Evolutionary conservation across 2,888 invertebrate genomes (phyloP), one percentile per base, ranked within the genome.

Genomic region (Cyrtodaria siliqua): DNA sequence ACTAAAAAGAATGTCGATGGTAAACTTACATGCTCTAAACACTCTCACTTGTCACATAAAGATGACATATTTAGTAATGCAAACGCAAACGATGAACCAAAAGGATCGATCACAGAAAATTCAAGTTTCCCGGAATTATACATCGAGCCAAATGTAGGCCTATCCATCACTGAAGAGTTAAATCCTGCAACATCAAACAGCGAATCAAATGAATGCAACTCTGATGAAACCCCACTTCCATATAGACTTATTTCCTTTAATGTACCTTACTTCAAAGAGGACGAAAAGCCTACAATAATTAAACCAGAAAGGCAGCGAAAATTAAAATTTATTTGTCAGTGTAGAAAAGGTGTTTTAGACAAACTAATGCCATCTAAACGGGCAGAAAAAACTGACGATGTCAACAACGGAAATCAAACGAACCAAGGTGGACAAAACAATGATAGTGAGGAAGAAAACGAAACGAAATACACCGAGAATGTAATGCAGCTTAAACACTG

Each of bases 211-310:
- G 12, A 33, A 12, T 8, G 33, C 33, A 12, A 4, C 4, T 33
- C 33, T 33, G 33, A 52, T 14, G 42, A 26, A 44, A n/a, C 18
- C 2, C 62, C 20, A 40, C 33, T 38, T 9, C 14, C 33, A 12
- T 33, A 38, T 16, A 70, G 76, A 40, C 70, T 70, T 23, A 70
- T 76, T n/a, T 27, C 66, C 0, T 76, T 70, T 26, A 52, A 42
- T 49, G 49, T 57, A 6, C 76, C 76, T 2, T 76, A 49, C 47
- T 52, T 76, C n/a, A 66, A 66, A 18, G 67, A 71, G n/a, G 8
- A 14, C 1, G 9, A 40, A 18, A 16, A n/a, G 1, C 29, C n/a
- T 12, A 12, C 33, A 24, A 20, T 33, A 27, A n/a, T 59, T 9
- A 42, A 50, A 33, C 52, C 50, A 14, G 40, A 26, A 4, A 47